phyloP scores from a whole-genome alignment of 2,888 invertebrate genomes.

The Calliscelio sp. region DNA sequence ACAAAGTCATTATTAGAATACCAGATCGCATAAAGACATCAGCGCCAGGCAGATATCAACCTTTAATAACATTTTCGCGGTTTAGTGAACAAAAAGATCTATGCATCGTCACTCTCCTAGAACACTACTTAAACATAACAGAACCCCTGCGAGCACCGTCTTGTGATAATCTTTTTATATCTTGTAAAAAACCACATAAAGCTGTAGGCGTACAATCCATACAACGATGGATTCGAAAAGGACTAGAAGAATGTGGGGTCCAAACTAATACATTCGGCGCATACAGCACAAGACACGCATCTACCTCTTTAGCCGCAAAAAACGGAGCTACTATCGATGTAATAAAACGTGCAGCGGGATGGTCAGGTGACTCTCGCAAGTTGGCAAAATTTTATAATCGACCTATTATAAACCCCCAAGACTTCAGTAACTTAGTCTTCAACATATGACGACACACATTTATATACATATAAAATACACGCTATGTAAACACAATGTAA shows the following conservation, averaged over 20 bases:
- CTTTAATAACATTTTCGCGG: slow-evolving; percentile 38
- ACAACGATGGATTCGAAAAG: slow-evolving; percentile 15
- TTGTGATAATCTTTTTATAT: slow-evolving; percentile 48
- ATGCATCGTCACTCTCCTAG: slow-evolving; percentile 39
- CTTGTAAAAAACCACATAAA: slow-evolving; percentile 43
- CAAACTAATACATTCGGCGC: slow-evolving; percentile 12
- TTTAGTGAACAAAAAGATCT: slow-evolving; percentile 42
- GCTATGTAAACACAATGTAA: too few relatives aligned
- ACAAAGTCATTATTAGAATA: slow-evolving; percentile 35
- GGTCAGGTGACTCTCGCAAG: slow-evolving; percentile 9
- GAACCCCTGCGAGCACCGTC: neutral
- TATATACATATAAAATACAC: too few relatives aligned
- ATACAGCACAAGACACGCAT: slow-evolving; percentile 26
- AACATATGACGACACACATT: too few relatives aligned
- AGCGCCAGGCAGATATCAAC: slow-evolving; percentile 43
- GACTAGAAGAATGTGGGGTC: slow-evolving; percentile 15
- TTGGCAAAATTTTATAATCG: slow-evolving; percentile 19
- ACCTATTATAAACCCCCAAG: slow-evolving; percentile 8
- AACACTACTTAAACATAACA: slow-evolving; percentile 38
- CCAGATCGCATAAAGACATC: slow-evolving; percentile 17
- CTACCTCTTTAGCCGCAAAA: slow-evolving; percentile 15
- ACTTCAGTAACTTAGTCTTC: slow-evolving; percentile 23
- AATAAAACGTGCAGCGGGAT: slow-evolving; percentile 20
- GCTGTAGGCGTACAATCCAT: slow-evolving; percentile 20
- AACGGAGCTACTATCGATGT: slow-evolving; percentile 24